Conservation (phyloP, 92 coral and sea anemone species). For the Epizoanthus rinbou region DNA sequence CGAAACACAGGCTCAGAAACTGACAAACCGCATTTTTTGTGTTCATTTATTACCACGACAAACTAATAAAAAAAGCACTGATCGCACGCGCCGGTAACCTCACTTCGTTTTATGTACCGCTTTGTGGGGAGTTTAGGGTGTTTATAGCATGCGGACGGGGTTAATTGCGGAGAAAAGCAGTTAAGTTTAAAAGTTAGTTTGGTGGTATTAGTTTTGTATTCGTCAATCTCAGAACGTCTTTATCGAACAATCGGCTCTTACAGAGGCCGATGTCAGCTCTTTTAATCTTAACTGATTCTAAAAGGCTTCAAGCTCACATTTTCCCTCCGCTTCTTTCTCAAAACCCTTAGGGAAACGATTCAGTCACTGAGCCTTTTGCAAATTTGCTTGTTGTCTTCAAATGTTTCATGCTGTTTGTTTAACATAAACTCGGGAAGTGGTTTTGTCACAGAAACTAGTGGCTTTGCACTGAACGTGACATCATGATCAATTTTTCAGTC, state of each 20-base stretch:
- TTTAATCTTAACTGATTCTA: not conserved
- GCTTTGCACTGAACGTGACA: conserved; percentile 32
- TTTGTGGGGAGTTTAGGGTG: conserved; percentile 61
- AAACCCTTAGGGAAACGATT: not conserved
- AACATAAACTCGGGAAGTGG: conserved; percentile 48
- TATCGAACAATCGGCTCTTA: not conserved
- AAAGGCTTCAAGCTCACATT: not conserved
- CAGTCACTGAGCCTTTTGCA: not conserved
- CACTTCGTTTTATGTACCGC: conserved; percentile 79
- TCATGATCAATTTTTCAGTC: conserved; percentile 12
- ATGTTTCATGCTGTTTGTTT: conserved; percentile 42
- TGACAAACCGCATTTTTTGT: conserved; percentile 59
- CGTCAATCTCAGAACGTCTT: not conserved
- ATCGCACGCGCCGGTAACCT: conserved; percentile 77
- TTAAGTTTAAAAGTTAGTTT: not conserved
- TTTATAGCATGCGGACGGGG: conserved; percentile 70
- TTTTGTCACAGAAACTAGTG: conserved; percentile 35
- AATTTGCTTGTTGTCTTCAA: not conserved
- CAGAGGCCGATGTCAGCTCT: conserved; percentile 1
- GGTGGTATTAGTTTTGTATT: not conserved
- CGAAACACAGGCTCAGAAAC: conserved; percentile 60
- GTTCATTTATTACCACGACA: conserved; percentile 55
- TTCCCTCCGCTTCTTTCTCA: not conserved
- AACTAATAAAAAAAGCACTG: conserved; percentile 66
- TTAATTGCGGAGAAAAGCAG: conserved; percentile 66